These are phyloP conservation scores for Scotopteryx bipunctaria DNA, from an alignment of 2,888 invertebrate genomes.

Conservation along the genomic window DNA sequence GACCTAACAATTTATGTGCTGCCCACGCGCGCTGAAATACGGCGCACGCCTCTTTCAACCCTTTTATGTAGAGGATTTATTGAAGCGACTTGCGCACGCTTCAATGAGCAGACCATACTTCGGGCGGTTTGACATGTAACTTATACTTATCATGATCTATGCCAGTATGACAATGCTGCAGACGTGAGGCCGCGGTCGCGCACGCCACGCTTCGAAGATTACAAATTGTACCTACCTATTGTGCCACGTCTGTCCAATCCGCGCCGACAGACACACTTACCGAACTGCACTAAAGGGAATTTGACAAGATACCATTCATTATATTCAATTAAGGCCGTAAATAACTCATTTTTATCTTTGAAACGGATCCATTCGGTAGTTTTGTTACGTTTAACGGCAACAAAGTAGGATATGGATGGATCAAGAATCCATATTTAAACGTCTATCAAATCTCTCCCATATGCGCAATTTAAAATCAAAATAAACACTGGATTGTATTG, in stretches of 20 bases:
- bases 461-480: constrained; percentile 57
- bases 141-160: constrained; percentile 69
- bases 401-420: constrained; percentile 35
- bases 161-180: constrained; percentile 52
- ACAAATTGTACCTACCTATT: constrained; percentile 45
- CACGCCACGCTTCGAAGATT: constrained; percentile 53
- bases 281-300: constrained; percentile 8
- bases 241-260: constrained; percentile 1
- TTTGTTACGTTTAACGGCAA: constrained; percentile 29
- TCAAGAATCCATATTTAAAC: constrained; percentile 34
- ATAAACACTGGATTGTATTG: constrained; percentile 59
- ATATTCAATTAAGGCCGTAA: constrained; percentile 16
- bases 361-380: constrained; percentile 27
- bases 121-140: constrained; percentile 61
- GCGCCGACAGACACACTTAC: background rate
- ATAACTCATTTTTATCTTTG: constrained; percentile 24
- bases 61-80: constrained; percentile 78
- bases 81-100: constrained; percentile 63
- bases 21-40: constrained; percentile 75
- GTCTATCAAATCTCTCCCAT: constrained; percentile 44
- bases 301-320: constrained; percentile 15
- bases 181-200: constrained; percentile 46
- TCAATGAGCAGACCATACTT: constrained; percentile 62
- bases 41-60: constrained; percentile 71
- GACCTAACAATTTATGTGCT: constrained; percentile 72